Percentiles rank a stretch among this genome's conserved stretches.
Evolutionary conservation across 2,113 vertebrate genomes (phyloP).

Genomic region (Gracilinanus agilis): DNA sequence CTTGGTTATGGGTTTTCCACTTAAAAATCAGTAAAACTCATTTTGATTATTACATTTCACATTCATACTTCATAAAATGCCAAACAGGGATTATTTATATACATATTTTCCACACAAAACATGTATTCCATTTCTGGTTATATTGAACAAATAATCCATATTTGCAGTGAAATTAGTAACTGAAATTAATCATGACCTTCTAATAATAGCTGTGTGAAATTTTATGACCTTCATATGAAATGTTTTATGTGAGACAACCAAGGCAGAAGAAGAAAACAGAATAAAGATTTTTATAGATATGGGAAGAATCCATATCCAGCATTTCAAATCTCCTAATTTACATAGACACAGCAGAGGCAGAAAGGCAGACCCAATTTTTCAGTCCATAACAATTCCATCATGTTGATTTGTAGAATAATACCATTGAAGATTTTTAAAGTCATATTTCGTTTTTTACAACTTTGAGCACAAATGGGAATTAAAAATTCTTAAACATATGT

Average conservation of each 20-base stretch:
- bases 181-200: slow-evolving; percentile 22
- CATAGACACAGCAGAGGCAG: too few species aligned
- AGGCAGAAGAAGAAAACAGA: not conserved
- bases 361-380: too few species aligned
- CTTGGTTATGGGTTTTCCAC: slow-evolving; percentile 28
- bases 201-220: slow-evolving; percentile 6
- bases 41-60: slow-evolving; percentile 15
- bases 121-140: slow-evolving; percentile 51
- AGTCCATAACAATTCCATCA: too few species aligned
- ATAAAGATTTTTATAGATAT: slow-evolving; percentile 27
- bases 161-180: slow-evolving; percentile 21
- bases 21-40: not conserved
- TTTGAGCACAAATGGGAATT: too few species aligned
- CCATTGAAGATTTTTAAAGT: too few species aligned
- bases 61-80: slow-evolving; percentile 33
- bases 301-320: not conserved
- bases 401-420: too few species aligned
- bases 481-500: too few species aligned
- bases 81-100: slow-evolving; percentile 35
- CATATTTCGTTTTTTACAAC: too few species aligned
- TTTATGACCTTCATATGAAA: slow-evolving; percentile 44
- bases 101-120: slow-evolving; percentile 3
- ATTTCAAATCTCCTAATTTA: not conserved
- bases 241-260: not conserved
- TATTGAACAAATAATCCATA: slow-evolving; percentile 30